Percentiles rank a stretch among this genome's conserved stretches.
phyloP scores from a whole-genome alignment of 2,113 vertebrate species.

The Cynopterus brachyotis region DNA sequence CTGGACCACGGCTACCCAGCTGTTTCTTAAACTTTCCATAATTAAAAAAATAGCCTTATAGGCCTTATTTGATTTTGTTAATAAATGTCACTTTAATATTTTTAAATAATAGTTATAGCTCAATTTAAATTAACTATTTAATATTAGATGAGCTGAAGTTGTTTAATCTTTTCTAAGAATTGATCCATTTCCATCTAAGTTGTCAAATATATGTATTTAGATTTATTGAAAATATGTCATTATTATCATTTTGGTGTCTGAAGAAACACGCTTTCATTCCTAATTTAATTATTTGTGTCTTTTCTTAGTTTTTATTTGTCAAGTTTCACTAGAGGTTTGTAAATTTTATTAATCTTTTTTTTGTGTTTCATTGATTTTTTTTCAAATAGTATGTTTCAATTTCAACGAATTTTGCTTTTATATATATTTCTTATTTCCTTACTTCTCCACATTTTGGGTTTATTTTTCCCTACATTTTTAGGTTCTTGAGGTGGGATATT shows the following conservation, averaged over 20 bases:
- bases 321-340: neutral
- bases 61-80: neutral
- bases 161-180: neutral
- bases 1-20: slow-evolving; percentile 46
- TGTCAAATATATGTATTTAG: neutral
- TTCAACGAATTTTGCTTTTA: neutral
- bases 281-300: neutral
- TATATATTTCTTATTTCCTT: neutral
- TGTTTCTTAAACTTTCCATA: slow-evolving; percentile 55
- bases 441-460: neutral
- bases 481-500: neutral
- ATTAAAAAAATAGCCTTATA: neutral
- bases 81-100: too few species aligned
- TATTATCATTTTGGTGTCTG: neutral
- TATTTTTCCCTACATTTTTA: neutral
- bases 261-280: neutral
- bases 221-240: neutral
- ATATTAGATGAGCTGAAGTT: neutral
- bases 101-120: neutral
- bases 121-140: neutral
- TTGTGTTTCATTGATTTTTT: neutral
- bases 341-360: neutral
- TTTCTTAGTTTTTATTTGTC: neutral
- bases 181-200: neutral
- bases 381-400: neutral